A percentile compares a stretch with the other conserved stretches of the same genome.
phyloP scores from a whole-genome alignment of 1,140 invertebrate species.

The Holotrichia oblita region DNA sequence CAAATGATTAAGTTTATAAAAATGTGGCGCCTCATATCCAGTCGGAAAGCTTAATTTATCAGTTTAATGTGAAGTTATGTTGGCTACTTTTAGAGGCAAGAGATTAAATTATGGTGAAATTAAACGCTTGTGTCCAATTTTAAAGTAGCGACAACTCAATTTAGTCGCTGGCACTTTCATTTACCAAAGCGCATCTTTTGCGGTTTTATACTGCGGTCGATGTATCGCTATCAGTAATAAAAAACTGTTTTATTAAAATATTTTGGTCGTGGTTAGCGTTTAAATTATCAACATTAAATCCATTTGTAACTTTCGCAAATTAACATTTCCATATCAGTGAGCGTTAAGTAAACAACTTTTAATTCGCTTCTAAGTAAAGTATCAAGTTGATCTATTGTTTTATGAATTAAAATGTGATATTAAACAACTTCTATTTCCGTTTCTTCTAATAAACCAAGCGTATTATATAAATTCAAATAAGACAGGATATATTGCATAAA shows the following conservation, averaged over 20 bases:
- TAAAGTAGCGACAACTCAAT: neutral
- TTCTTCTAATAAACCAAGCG: neutral
- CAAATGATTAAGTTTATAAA: conserved; percentile 16
- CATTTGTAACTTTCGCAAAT: too few species aligned
- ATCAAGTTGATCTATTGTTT: neutral
- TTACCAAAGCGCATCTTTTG: neutral
- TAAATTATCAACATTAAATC: neutral
- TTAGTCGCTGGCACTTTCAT: neutral
- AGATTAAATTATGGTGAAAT: conserved; percentile 14
- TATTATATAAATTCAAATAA: neutral
- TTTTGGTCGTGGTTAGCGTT: neutral
- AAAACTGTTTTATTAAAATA: neutral
- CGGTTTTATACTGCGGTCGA: neutral
- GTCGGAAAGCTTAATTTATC: conserved; percentile 12
- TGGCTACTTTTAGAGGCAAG: conserved; percentile 15
- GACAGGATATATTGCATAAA: neutral
- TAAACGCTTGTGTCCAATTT: conserved; percentile 8
- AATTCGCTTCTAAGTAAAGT: neutral
- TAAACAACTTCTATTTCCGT: neutral
- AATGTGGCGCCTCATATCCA: conserved; percentile 13
- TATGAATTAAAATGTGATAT: neutral
- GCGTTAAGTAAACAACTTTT: neutral
- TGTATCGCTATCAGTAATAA: neutral
- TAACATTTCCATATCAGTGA: neutral
- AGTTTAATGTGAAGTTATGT: conserved; percentile 31